Evolutionary conservation across 2,888 invertebrate species (phyloP).

Genomic region (Lochmaea capreae): DNA sequence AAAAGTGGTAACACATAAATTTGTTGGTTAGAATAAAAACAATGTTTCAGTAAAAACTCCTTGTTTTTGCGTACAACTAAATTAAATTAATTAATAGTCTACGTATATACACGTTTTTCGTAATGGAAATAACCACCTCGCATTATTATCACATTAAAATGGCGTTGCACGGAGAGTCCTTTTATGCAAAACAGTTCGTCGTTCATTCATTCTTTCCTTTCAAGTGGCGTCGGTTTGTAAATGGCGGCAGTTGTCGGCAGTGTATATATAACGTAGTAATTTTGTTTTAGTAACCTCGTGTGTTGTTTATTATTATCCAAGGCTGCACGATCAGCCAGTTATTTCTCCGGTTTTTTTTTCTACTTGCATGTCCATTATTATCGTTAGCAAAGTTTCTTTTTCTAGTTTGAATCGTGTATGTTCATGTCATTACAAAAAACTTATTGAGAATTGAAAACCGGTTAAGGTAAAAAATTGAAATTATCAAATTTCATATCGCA

Average conservation of each 20-base stretch:
- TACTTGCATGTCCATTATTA: conserved; percentile 4
- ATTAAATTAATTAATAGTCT: too few species aligned
- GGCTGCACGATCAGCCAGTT: conserved; percentile 1
- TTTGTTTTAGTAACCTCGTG: background rate
- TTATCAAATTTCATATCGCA: too few species aligned
- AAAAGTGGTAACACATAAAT: too few species aligned
- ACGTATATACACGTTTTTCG: background rate
- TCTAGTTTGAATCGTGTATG: too few species aligned
- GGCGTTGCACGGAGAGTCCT: background rate
- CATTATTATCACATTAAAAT: conserved; percentile 4
- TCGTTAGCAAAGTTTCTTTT: background rate
- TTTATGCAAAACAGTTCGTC: background rate
- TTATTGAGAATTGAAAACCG: too few species aligned
- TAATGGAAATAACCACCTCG: background rate
- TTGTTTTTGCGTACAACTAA: too few species aligned
- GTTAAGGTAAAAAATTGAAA: too few species aligned
- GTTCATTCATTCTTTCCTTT: background rate
- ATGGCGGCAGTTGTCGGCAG: background rate
- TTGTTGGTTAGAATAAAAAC: too few species aligned
- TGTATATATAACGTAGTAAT: background rate
- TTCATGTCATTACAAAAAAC: too few species aligned
- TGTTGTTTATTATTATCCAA: background rate
- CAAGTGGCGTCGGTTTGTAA: background rate
- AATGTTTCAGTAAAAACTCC: too few species aligned
- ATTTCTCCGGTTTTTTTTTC: background rate